Base-by-base conservation (phyloP, 2,888 invertebrate genomes). In the Sarcophaga subvicina region DNA sequence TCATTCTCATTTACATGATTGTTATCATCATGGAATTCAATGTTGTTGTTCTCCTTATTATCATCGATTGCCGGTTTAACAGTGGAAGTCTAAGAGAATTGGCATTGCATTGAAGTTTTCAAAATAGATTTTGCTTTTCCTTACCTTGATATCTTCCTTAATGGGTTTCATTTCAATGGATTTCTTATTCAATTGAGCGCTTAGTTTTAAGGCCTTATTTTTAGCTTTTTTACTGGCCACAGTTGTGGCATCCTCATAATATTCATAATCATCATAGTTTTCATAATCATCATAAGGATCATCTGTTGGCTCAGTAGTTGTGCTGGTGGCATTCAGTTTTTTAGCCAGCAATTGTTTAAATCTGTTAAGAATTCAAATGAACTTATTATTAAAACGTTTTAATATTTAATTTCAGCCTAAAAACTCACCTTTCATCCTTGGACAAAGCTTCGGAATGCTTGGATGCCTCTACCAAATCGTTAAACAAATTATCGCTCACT, bases 301-400 rank as follows among this genome's bases (percentile, higher is more conserved):
- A 10, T 85, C 88, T 3, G 87, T 89, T 8, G 84, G 79, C 81
- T 90, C 90, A 62, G 89, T 89, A 22, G 83, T 89, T 78, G 88
- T 87, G 20, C 80, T 73, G 37, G 86, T 89, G 25, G 80, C 62
- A 67, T 91, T 91, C 0, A 89, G 76, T 71, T 87, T 89, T 82
- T 91, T 90, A 14, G 93, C 91, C 82, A 93, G 82, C 90, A 93
- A 91, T 89, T 93, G 92, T 79, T 93, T 92, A 75, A 91, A 92
- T 85, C 93, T 92, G 47, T 14, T 54, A 54, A 2, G 17, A 54
- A 79, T 79, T 37, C 8, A 10, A 37, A 37, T 8, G 10, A 37
- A 59, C 37, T 27, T 79, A 59, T 37, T 63, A 3, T 69, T 45
- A 69, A n/a, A 25, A 37, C 17, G 25, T 17, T 27, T 66, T 27